These are phyloP conservation scores for Columba guinea DNA, from an alignment of 2,797 vertebrate genomes.

Conservation along the genomic window DNA sequence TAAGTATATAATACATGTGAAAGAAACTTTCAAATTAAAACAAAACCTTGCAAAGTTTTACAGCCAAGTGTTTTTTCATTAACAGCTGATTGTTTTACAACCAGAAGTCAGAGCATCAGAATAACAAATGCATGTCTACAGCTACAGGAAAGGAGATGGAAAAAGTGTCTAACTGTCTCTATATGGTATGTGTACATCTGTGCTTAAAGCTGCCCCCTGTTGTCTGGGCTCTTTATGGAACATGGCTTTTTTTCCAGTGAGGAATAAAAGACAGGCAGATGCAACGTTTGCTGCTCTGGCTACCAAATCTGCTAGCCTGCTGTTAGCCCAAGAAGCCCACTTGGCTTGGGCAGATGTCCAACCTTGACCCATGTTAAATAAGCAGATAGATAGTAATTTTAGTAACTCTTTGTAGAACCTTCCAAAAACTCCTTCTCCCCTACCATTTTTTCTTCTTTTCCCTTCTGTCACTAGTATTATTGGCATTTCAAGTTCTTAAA, in stretches of 20 bases:
- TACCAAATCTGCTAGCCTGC: not conserved
- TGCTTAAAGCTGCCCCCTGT: not conserved
- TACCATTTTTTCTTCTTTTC: not conserved
- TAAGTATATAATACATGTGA: not conserved
- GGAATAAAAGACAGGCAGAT: not conserved
- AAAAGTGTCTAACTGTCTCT: not conserved
- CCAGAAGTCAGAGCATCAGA: not conserved
- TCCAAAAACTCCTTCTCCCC: not conserved
- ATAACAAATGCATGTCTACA: not conserved
- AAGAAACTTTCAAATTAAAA: not conserved
- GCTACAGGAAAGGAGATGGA: not conserved
- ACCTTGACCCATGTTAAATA: not conserved
- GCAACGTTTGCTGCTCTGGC: not conserved
- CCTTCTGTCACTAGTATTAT: not conserved
- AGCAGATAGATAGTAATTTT: not conserved
- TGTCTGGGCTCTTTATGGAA: not conserved
- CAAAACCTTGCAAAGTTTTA: not conserved
- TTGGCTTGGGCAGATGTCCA: not conserved
- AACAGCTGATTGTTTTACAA: not conserved
- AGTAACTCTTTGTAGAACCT: not conserved
- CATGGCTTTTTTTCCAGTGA: not conserved
- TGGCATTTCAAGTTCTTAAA: not conserved
- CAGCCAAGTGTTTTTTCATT: not conserved
- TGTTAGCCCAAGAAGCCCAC: not conserved
- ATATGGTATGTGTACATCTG: not conserved